Evolutionary conservation across 1,140 invertebrate genomes (phyloP).

Genomic region (Catajapyx aquilonaris): DNA sequence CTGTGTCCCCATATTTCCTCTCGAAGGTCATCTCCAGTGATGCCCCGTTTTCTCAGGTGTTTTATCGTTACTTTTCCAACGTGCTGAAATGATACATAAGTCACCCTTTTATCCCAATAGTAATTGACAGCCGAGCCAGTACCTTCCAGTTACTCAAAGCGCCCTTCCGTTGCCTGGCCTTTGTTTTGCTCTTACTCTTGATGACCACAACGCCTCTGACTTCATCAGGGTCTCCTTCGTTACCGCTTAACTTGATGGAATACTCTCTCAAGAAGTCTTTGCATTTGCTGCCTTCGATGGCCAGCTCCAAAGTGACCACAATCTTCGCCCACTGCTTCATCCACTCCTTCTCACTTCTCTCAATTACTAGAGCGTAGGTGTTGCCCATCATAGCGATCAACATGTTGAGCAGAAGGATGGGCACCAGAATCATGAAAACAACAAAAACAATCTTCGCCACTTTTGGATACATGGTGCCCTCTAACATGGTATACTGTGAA

Average conservation of each 20-base stretch:
- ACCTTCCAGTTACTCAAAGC: slow-evolving; percentile 96
- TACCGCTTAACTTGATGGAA: slow-evolving; percentile 71
- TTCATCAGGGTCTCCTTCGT: slow-evolving; percentile 51
- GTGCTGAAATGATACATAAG: slow-evolving; percentile 28
- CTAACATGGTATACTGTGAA: slow-evolving; percentile 74
- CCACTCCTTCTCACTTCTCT: slow-evolving; percentile 96
- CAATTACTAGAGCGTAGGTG: slow-evolving; percentile 92
- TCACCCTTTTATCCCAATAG: background rate
- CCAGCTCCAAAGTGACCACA: slow-evolving; percentile 81
- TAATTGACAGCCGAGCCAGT: slow-evolving; percentile 7
- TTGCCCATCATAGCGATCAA: slow-evolving; percentile 99
- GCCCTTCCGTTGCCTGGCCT: slow-evolving; percentile 89
- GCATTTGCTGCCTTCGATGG: slow-evolving; percentile 69
- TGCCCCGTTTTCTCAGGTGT: slow-evolving; percentile 53
- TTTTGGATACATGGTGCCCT: slow-evolving; percentile 69
- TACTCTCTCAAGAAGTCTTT: slow-evolving; percentile 84
- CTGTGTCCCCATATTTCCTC: slow-evolving; percentile 65
- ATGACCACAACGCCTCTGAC: slow-evolving; percentile 91
- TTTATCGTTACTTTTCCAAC: slow-evolving; percentile 71
- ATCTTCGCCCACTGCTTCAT: slow-evolving; percentile 99
- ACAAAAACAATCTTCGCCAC: slow-evolving; percentile 86
- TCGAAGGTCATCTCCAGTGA: slow-evolving; percentile 66
- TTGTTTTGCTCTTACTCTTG: slow-evolving; percentile 87
- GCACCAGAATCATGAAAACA: slow-evolving; percentile 92
- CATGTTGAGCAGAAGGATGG: slow-evolving; percentile 91